Evolutionary conservation across 1,140 invertebrate genomes (phyloP).

Genomic region (Nephila pilipes): DNA sequence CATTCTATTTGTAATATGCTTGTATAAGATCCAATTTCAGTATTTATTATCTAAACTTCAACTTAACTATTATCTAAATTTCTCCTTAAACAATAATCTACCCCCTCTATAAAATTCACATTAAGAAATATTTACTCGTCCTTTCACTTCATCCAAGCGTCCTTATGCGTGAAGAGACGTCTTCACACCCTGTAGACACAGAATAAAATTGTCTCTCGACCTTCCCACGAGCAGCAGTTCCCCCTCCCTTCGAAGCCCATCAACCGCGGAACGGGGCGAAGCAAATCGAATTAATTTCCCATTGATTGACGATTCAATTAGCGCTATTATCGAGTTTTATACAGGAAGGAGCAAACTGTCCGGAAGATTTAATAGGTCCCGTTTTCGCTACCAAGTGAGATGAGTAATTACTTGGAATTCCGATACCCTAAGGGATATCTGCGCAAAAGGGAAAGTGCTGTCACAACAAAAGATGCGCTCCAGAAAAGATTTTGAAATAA

Average conservation of each 20-base stretch:
- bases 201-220: no score
- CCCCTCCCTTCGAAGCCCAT: not conserved
- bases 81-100: no score
- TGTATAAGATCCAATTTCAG: no score
- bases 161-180: not conserved
- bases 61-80: no score
- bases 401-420: conserved; percentile 15
- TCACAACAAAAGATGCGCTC: conserved; percentile 3
- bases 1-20: no score
- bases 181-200: not conserved
- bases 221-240: not conserved
- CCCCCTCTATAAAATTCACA: not conserved
- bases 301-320: conserved; percentile 59
- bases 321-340: conserved; percentile 33
- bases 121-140: conserved; percentile 10
- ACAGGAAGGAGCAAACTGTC: conserved; percentile 30
- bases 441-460: not conserved
- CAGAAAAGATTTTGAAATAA: not conserved
- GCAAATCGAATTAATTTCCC: conserved; percentile 59
- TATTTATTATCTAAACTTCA: no score
- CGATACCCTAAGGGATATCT: not conserved
- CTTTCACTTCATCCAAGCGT: not conserved
- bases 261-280: not conserved
- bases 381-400: not conserved
- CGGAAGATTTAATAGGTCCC: not conserved